Evolutionary conservation across 2,888 invertebrate species (phyloP), one percentile per base, ranked within the genome.

Genomic region (Tineola bisselliella): DNA sequence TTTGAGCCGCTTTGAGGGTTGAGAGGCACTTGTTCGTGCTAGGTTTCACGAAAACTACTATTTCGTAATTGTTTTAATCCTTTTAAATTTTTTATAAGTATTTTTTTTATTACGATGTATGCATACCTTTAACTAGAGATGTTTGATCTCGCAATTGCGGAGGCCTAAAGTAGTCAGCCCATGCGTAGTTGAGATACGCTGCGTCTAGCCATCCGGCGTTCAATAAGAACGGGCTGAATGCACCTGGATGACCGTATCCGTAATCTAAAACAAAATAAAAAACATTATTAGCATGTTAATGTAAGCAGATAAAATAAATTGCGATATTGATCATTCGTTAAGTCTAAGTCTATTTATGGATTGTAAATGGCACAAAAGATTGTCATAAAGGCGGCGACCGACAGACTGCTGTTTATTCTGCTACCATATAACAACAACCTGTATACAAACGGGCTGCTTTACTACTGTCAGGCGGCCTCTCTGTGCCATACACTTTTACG

Each of bases 181-280:
- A 91, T 56, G 92, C 91, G 75, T 94, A 94, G 69, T 91, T 91
- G 80, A 94, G 90, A 76, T 94, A 94, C 5, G 94, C 92, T 1
- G 94, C 92, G 72, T 96, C 96, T 67, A 96, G 80, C 93, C 95
- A 95, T 38, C 93, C 92, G 0, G 94, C 93, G 71, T 93, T 94
- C 62, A 95, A 81, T 64, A 96, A 87, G 77, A 94, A 93, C 1
- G 93, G 93, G 69, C 91, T 92, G 75, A 93, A 93, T 18, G 90
- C 90, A 44, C 91, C 92, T 2, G 93, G 92, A 76, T 93, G 92
- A 33, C 92, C 93, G 72, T 93, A 94, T 63, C 93, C 93, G 74
- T 91, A 94, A 88, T 89, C 94, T 95, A 86, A 44, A 79, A 79
- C 78, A 81, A 84, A 64, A 64, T 63, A 70, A 63, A 69, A 59